Evolutionary conservation across 30 jellyfish, hydroid and myxozoan species (phyloP), one percentile per base, ranked within the genome.

Genomic region (Aurelia coerulea): DNA sequence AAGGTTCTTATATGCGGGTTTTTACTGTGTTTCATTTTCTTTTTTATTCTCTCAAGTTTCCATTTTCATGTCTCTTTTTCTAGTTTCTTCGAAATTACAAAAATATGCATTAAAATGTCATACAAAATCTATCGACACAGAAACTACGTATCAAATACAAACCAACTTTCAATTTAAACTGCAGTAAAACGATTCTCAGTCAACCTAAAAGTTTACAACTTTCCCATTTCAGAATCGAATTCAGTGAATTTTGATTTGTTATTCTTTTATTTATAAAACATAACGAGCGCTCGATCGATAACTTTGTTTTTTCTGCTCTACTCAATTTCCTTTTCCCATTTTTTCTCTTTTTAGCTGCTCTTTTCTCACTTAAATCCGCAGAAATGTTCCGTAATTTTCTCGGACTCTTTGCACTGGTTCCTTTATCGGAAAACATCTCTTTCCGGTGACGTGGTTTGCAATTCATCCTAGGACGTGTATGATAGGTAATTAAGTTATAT

Each of bases 171-270:
- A 23, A 23, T 9, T 46, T 7, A 46, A 46, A 4, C 14, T 46
- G 0, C 0, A 46, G 14, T 46, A 46, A 46, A 46, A 46, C 56
- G 53, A 46, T 46, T 46, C 56, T 46, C 56, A 46, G 14, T 46
- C 56, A 46, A 7, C 56, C 13, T 9, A 46, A 13, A 10, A 60
- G 35, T 60, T 60, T n/a, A 60, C 13, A 60, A n/a, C 31, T 50
- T 41, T 73, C 83, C 83, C 83, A 50, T 37, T 73, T n/a, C n/a
- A 73, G 69, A 7, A 51, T 7, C 14, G 41, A 39, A 33, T 41
- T 73, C 19, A 73, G 53, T 34, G 62, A 17, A 73, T 73, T 73
- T 49, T 73, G 83, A 73, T 23, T 73, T 65, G 34, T 29, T 29
- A 73, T 49, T 73, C 83, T 41, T 49, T 50, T 42, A 23, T 73